Evolutionary conservation across 2,888 invertebrate species (phyloP).

Genomic region (Orthosia cruda): DNA sequence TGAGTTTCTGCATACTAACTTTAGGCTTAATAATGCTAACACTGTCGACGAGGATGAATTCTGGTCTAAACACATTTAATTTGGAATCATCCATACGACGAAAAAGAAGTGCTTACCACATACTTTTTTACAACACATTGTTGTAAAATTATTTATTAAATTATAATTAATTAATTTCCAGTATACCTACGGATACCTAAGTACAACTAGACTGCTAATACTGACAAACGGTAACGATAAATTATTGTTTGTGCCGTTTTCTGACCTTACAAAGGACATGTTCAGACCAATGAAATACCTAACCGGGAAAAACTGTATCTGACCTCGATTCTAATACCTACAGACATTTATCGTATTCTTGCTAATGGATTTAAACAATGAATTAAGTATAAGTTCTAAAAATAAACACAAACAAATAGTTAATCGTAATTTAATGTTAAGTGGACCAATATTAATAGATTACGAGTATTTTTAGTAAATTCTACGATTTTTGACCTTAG

Average conservation of each 20-base stretch:
- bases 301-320: constrained; percentile 45
- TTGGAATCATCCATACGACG: no score
- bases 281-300: constrained; percentile 26
- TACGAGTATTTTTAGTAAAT: constrained; percentile 1
- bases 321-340: constrained; percentile 42
- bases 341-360: constrained; percentile 6
- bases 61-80: no score
- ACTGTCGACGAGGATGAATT: no score
- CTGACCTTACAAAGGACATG: constrained; percentile 35
- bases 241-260: constrained; percentile 9
- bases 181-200: not conserved
- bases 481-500: not conserved
- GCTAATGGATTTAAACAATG: constrained; percentile 12
- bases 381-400: constrained; percentile 29
- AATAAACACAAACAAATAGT: constrained; percentile 12
- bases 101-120: no score
- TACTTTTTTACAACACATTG: not conserved
- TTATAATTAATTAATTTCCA: not conserved
- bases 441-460: not conserved
- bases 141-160: not conserved
- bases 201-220: not conserved
- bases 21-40: no score
- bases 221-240: constrained; percentile 14
- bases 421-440: not conserved
- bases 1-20: not conserved